Base-by-base conservation (phyloP, 64 coral and sea anemone species). In the Stylophora pistillata region DNA sequence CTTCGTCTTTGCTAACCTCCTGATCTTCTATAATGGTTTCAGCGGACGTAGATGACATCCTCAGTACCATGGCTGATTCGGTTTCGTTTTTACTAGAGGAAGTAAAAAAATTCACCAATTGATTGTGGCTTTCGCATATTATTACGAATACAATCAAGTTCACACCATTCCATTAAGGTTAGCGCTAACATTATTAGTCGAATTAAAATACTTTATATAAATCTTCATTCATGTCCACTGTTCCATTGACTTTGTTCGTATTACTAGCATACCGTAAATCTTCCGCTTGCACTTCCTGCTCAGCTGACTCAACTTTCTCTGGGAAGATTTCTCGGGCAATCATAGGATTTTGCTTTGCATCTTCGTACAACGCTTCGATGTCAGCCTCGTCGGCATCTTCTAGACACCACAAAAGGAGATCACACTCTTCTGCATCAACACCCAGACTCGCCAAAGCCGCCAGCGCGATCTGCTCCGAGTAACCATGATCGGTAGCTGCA, bases 371-470 rank as follows among this genome's bases (percentile, higher is more conserved):
- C 10, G 53, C 65, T 26, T 79, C 77, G 4, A 90, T 54, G 71
- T 81, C 77, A 17, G 78, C 88, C 0, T 82, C 66, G 80, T 90
- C 70, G 2, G 56, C 16, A 74, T 90, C 64, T 27, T 58, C 88
- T 73, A 83, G 5, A 13, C 71, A 79, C 78, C 63, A 83, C 7
- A 71, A 58, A 21, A 90, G 10, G 55, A 90, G 34, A 30, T 90
- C 78, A 13, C 83, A 68, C 83, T 81, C 88, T 0, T 32, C 52
- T 54, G 88, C 88, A 53, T 73, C 28, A 14, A 79, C 65, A 61
- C 88, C 88, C 29, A 70, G 15, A 72, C 75, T 60, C 6, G 71
- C 74, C 25, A 90, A 72, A 62, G 88, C 88, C 16, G 77, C 78
- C 13, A 90, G 7, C 14, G 77, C 65, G 17, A 79, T 30, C 41